phyloP scores from a whole-genome alignment of 2,888 invertebrate genomes.

The Agriopis leucophaearia region DNA sequence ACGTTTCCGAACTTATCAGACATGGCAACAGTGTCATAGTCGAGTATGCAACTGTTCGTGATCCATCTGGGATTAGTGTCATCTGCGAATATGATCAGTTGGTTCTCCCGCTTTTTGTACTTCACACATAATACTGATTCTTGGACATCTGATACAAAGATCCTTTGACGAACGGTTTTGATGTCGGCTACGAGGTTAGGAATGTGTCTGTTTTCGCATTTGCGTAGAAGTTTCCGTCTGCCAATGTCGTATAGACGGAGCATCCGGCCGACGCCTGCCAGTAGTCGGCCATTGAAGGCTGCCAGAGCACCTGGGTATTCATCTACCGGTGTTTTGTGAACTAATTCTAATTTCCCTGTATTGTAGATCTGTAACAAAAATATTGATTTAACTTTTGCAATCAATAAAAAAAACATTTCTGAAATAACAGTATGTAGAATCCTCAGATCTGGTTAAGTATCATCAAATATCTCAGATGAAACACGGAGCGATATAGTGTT shows the following conservation, averaged over 20 bases:
- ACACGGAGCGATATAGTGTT: constrained; percentile 84
- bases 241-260: constrained; percentile 98
- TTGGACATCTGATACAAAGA: constrained; percentile 98
- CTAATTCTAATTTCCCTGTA: constrained; percentile 94
- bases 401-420: background rate
- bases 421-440: constrained; percentile 15
- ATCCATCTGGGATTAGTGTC: constrained; percentile 99
- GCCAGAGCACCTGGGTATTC: constrained; percentile 96
- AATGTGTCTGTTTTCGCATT: constrained; percentile 99
- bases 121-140: constrained; percentile 98
- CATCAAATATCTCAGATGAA: constrained; percentile 87
- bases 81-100: constrained; percentile 98
- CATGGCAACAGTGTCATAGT: constrained; percentile 98
- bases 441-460: constrained; percentile 83
- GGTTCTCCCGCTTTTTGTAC: constrained; percentile 98
- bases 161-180: constrained; percentile 96
- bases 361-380: constrained; percentile 85
- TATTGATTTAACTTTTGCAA: background rate
- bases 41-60: constrained; percentile 95
- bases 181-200: constrained; percentile 98
- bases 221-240: constrained; percentile 95
- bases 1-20: constrained; percentile 99
- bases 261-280: constrained; percentile 97
- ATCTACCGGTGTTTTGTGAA: constrained; percentile 97
- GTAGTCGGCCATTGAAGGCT: constrained; percentile 95